Evolutionary conservation across 2,797 vertebrate species (phyloP).

Genomic region (Nothura maculosa): DNA sequence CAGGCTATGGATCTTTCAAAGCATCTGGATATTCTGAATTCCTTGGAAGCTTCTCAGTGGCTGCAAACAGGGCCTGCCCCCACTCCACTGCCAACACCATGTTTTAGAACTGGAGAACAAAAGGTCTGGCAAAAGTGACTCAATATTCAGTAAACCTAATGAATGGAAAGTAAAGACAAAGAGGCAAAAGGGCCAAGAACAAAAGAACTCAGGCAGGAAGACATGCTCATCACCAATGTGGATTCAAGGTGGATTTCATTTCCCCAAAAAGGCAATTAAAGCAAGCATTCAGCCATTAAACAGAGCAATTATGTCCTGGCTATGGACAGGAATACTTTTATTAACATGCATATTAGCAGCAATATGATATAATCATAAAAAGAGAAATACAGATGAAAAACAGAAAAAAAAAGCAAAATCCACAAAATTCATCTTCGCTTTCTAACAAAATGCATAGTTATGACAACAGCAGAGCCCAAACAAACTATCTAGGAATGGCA

Average conservation of each 20-base stretch:
- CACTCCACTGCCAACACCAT: not conserved
- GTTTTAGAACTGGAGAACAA: not conserved
- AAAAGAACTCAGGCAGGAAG: not conserved
- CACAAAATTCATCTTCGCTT: not conserved
- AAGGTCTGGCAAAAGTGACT: not conserved
- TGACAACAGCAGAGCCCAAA: not conserved
- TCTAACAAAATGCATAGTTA: not conserved
- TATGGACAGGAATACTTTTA: not conserved
- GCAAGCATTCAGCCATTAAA: not conserved
- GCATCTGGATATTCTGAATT: not conserved
- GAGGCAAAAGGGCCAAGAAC: not conserved
- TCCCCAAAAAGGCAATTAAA: not conserved
- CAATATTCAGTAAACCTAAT: not conserved
- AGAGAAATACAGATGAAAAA: not conserved
- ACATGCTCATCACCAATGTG: rapidly evolving
- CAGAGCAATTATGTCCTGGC: not conserved
- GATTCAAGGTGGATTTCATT: not conserved
- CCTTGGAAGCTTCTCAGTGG: not conserved
- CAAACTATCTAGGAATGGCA: not conserved
- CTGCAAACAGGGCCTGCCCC: not conserved
- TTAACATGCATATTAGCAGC: not conserved
- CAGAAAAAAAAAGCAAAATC: not conserved
- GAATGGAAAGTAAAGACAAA: not conserved
- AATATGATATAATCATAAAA: not conserved
- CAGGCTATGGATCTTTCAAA: not conserved